Base-by-base conservation (phyloP, 2,113 vertebrate species). In the Rhinopomastus cyanomelas region DNA sequence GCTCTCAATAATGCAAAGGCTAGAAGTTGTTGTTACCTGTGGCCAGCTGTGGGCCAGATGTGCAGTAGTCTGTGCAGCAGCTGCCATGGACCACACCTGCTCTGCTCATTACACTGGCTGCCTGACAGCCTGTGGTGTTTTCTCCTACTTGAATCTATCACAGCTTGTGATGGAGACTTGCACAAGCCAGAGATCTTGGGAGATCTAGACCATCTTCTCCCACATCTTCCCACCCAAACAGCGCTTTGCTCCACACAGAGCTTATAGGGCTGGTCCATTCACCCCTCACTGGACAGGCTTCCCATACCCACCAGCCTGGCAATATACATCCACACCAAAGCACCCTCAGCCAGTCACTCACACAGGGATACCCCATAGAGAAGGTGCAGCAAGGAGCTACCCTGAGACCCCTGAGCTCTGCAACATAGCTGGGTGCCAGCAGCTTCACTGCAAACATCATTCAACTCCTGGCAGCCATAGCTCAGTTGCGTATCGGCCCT, bases 81-180 rank as follows among this genome's bases (percentile, higher is more conserved):
- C 66, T 36, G 66, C 46, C 20, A 3, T 16, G 53, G 30, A n/a
- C 32, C 62, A 11, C 0, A 0, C 39, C 36, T n/a, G 46, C 68
- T 72, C 36, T 18, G 61, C 13, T 34, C 4, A 5, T 5, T 0
- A 0, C 0, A 0, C 21, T 1, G 0, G 37, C 3, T 0, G 3
- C 39, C 69, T 46, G 7, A 14, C 51, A 10, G 3, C 51, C 2
- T 0, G 9, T 49, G 2, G 4, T 0, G 19, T 8, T 16, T 8
- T 6, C n/a, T 21, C 6, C 72, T 16, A 12, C 30, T 14, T 2
- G 36, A 36, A 12, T 12, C 64, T 25, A 16, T 8, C 8, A 1
- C n/a, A 1, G 2, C 37, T 46, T n/a, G 6, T 9, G 1, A 1
- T 2, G 6, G 1, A 0, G 16, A 29, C 32, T 20, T 30, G 36